Evolutionary conservation across 1,140 invertebrate genomes (phyloP), one percentile per base, ranked within the genome.

Genomic region (Scaptomyza graminum): DNA sequence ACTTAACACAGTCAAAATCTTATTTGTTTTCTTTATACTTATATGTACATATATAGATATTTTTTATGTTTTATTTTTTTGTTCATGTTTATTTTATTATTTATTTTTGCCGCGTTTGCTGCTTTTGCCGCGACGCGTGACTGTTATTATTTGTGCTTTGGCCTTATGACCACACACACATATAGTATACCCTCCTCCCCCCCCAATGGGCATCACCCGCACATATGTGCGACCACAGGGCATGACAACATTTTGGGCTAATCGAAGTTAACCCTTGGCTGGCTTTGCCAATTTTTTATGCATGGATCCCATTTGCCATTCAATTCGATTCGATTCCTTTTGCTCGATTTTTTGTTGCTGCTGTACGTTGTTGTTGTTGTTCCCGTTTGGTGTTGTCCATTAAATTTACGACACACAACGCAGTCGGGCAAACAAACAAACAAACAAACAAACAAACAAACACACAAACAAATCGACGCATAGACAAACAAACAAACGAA

Each of bases 341-440:
- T 61, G 52, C 62, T 80, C 80, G 76, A 85, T 84, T 84, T 75
- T 37, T 44, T 25, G 25, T n/a, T 22, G 60, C 15, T 54, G 52
- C 25, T 68, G 41, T 47, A 34, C 7, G 54, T 62, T 74, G 74
- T 59, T 57, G 39, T 13, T 70, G 49, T 28, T 69, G 43, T 47
- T 57, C 13, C 43, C 62, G 49, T 75, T 75, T 79, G 64, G 18
- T 67, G 62, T 66, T 82, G 84, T 67, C 83, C 83, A 88, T 88
- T 88, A 88, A 88, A 88, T 88, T 88, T 88, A 83, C 83, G 83
- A 85, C 79, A 83, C 79, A 88, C 82, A 87, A 87, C 74, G 82
- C 82, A 85, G 79, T 75, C 74, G 79, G 75, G 83, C 82, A 79
- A 70, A 63, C 80, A 85, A 80, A 80, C 72, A 81, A 76, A 73